These are phyloP conservation scores for Thrips palmi DNA, from an alignment of 1,140 invertebrate genomes.

Conservation along the genomic window DNA sequence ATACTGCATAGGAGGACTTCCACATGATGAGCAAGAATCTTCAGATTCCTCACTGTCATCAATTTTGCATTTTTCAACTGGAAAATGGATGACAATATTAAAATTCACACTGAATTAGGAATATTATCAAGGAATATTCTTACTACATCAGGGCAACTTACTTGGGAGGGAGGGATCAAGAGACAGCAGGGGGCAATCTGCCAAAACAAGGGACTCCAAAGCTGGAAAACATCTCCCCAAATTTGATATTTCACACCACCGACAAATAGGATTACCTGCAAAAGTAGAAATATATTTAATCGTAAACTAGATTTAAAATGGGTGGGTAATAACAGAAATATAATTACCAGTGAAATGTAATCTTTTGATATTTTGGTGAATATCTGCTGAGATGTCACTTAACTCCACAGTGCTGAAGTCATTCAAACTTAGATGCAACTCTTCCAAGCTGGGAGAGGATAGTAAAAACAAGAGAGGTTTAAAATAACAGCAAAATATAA, in stretches of 20 bases:
- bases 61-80: no score
- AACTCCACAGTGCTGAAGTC: conserved; percentile 59
- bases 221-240: conserved; percentile 68
- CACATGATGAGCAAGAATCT: no score
- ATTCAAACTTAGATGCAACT: conserved; percentile 77
- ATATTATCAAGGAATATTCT: no score
- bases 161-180: conserved; percentile 23
- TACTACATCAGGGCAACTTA: no score
- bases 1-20: conserved; percentile 5
- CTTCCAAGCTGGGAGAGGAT: conserved; percentile 40
- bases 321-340: no score
- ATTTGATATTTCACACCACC: conserved; percentile 66
- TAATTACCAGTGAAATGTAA: conserved; percentile 54
- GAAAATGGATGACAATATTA: no score
- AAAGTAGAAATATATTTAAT: conserved; percentile 23
- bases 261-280: conserved; percentile 58
- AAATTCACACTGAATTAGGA: no score
- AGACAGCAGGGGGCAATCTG: conserved; percentile 60
- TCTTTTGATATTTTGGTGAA: conserved; percentile 29
- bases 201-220: conserved; percentile 63
- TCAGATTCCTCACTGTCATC: no score
- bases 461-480: no score
- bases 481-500: neutral
- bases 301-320: neutral
- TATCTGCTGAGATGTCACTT: conserved; percentile 17